Percentiles rank a stretch among this genome's conserved stretches.
These are phyloP conservation scores for Mormyrus lacerda DNA, from an alignment of 2,113 vertebrate genomes.

Conservation along the genomic window DNA sequence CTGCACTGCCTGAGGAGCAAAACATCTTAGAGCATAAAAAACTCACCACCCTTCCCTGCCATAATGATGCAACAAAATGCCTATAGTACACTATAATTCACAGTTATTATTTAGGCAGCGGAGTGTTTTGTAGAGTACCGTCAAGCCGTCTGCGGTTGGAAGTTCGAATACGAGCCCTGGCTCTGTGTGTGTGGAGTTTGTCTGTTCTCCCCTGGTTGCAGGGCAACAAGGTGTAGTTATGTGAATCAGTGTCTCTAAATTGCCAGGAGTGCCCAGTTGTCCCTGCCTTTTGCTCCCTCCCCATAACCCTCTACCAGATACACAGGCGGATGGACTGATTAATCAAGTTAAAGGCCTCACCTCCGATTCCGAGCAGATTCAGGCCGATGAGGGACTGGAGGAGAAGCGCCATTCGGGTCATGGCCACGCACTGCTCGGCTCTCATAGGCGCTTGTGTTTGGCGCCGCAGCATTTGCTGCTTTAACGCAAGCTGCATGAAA, in stretches of 20 bases:
- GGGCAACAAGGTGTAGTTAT: not conserved
- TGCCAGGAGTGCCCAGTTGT: not conserved
- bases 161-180: not conserved
- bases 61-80: not conserved
- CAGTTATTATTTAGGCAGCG: not conserved
- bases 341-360: not conserved
- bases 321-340: not conserved
- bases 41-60: not conserved
- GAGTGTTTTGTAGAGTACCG: not conserved
- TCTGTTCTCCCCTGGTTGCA: not conserved
- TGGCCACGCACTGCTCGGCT: not conserved
- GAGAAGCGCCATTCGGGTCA: not conserved
- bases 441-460: not conserved
- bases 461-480: not conserved
- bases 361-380: not conserved
- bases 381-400: not conserved
- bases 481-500: not conserved
- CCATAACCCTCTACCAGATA: not conserved
- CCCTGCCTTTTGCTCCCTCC: not conserved
- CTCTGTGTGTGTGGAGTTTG: not conserved
- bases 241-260: not conserved
- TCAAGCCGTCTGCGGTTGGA: not conserved
- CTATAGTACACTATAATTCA: not conserved
- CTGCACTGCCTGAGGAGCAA: conserved; percentile 14
- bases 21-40: not conserved